Base-by-base conservation (phyloP, 2,888 invertebrate species). In the Diogma glabrata region DNA sequence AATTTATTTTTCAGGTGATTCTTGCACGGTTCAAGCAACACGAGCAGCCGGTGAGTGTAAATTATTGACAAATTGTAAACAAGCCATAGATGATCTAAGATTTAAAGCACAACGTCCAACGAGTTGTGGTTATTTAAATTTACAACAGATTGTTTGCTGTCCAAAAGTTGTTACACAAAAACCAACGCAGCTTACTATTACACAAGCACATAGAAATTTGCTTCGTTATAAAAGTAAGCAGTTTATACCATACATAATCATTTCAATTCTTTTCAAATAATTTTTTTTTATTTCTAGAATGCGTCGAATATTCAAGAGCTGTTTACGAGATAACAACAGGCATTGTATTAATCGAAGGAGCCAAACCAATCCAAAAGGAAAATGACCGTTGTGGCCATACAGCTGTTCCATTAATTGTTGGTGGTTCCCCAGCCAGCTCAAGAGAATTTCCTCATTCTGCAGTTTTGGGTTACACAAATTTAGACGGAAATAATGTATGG, bases 361-460 rank as follows among this genome's bases (percentile, higher is more conserved):
- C 9, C n/a, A n/a, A 26, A 23, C n/a, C n/a, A 2, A 6, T 38
- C 1, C 12, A 24, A 6, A 20, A 24, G 23, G 51, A 53, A 24
- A 50, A 23, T n/a, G 45, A 51, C 14, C 23, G 38, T 9, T 58
- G 57, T 38, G 56, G 54, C 3, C 47, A 51, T 23, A 51, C 49
- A 30, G 36, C 19, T 12, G 16, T 28, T 55, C 64, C 50, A 57
- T 62, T 56, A 60, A 50, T 59, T 28, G 53, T 56, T 10, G 59
- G 59, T 16, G 59, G 60, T 22, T 20, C 9, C n/a, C 3, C 5
- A n/a, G 43, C n/a, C 7, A 22, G 20, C 6, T 23, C 43, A n/a
- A n/a, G 43, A 8, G 43, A 43, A 43, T 22, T 22, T 43, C 43
- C 43, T 14, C 22, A 43, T 43, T 22, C 43, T 7, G 22, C 43